Evolutionary conservation across 1,140 invertebrate species (phyloP), one percentile per base, ranked within the genome.

Genomic region (Drosophila pseudoananassae): DNA sequence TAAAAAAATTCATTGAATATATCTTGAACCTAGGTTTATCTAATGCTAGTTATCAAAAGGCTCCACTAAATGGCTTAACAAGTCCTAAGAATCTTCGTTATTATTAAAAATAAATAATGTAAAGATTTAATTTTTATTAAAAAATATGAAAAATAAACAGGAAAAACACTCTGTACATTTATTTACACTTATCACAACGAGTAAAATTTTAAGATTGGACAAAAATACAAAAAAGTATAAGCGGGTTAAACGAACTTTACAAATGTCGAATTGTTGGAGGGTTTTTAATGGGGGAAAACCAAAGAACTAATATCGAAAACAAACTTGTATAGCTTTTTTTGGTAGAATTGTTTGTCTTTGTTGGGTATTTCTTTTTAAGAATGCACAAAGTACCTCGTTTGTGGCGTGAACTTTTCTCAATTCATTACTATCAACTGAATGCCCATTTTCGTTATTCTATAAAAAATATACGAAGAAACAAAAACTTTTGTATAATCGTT

Each of bases 331-430:
- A 15, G 60, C 57, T 73, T 85, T 70, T 81, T 27, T 27, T 27
- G 75, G 65, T 78, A 72, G 63, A 63, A 27, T 64, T 63, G 69
- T 53, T 68, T 64, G 52, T 55, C 63, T 65, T 76, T 53, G 40
- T 59, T 81, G 59, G 61, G 69, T 60, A 55, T 64, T 61, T 76
- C 36, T 56, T 70, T 74, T 78, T 66, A 75, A 72, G 84, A 90
- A 89, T 91, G 88, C 89, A 90, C 90, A 91, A 91, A 92, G 90
- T 92, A 92, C 91, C 91, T 92, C 91, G 90, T 92, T 91, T 92
- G 91, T 92, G 81, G 91, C 91, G 84, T 92, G 91, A 92, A 92
- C 87, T 87, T 92, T 91, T 92, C 90, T 91, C 82, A 92, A 92
- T 88, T 92, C 91, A 88, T 80, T 92, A 91, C 73, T 92, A 79